These are phyloP conservation scores for Halcyon malimbica DNA, from an alignment of 2,113 vertebrate genomes.

Conservation along the genomic window DNA sequence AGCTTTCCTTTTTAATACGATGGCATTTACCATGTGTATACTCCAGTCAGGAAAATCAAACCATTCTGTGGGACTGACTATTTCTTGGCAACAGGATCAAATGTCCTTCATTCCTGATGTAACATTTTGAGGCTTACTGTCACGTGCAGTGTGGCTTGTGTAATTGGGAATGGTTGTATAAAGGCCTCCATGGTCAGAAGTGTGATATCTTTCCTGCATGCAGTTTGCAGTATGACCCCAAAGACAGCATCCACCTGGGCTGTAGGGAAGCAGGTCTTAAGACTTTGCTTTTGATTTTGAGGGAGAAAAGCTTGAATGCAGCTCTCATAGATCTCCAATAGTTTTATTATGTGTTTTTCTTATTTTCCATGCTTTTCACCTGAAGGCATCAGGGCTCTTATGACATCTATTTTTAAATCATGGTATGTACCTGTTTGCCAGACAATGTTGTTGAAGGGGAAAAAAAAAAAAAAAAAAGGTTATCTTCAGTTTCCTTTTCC, in stretches of 20 bases:
- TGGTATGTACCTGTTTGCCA: background rate
- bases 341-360: background rate
- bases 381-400: background rate
- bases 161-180: background rate
- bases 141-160: background rate
- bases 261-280: background rate
- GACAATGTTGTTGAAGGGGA: background rate
- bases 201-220: background rate
- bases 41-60: background rate
- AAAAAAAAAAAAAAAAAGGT: background rate
- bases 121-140: background rate
- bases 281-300: background rate
- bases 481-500: background rate
- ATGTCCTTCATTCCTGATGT: fast-evolving
- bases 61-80: background rate
- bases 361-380: background rate
- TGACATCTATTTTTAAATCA: background rate
- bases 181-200: background rate
- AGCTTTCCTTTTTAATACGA: background rate
- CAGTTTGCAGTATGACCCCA: background rate
- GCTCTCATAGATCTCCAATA: background rate
- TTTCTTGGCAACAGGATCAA: background rate
- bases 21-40: background rate
- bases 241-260: background rate
- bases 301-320: background rate